Evolutionary conservation across 2,888 invertebrate species (phyloP), one percentile per base, ranked within the genome.

Genomic region (Caenorhabditis sp.): DNA sequence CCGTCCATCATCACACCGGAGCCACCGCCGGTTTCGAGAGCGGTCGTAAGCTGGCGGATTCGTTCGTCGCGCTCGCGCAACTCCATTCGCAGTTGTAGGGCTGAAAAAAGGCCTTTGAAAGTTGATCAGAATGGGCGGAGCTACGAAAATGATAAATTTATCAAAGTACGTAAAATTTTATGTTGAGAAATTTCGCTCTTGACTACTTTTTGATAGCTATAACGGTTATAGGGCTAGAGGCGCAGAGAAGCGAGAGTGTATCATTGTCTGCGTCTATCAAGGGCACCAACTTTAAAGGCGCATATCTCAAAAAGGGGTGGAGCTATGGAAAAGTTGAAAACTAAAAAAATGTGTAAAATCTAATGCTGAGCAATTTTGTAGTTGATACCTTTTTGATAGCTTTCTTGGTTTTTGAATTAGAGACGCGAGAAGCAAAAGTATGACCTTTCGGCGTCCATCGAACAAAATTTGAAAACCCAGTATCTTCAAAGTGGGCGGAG

Each of bases 41-140:
- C 76, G 2, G 85, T 63, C 12, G 85, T 82, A 24, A 87, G 69
- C 58, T 87, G 86, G 1, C 86, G 80, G 51, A 87, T 86, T 19
- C 84, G 64, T 19, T 87, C 87, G 16, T 87, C 87, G 59, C 85
- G 51, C 24, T 77, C 74, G 19, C 79, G 66, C 5, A 87, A 56
- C 44, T 87, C 87, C 83, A 84, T 83, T 19, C 81, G 84, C 4
- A 87, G 79, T 64, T 86, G 86, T 7, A 68, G 61, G 28, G 77
- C 86, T 86, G 72, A 7, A 86, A 84, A 31, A 6, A 7, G 31
- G 31, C 4, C 7, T 6, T 31, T 31, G 4, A 4, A 31, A 31
- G 7, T 31, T 31, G 31, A n/a, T n/a, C n/a, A n/a, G 31, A 31
- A 7, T 6, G 31, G 5, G 7, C 31, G 7, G 31, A 31, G 31